phyloP scores from a whole-genome alignment of 2,113 vertebrate species.

The Brachyhypopomus occidentalis region DNA sequence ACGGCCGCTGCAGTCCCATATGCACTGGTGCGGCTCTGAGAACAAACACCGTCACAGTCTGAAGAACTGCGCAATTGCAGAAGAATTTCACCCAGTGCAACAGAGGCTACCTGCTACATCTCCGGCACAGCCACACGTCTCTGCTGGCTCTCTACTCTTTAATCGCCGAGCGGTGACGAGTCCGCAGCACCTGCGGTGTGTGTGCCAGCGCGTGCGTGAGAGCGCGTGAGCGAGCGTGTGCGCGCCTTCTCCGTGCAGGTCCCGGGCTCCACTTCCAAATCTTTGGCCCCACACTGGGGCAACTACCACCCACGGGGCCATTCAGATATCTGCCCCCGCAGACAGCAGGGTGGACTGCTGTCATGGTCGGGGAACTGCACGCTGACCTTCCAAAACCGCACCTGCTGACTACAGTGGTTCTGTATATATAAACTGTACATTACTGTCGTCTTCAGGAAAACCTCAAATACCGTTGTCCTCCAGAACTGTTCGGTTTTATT shows the following conservation, averaged over 20 bases:
- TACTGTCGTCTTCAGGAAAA: not conserved
- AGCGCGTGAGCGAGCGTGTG: too few species aligned
- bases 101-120: not conserved
- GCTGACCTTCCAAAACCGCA: not conserved
- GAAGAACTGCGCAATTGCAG: not conserved
- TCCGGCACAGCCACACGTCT: too few species aligned
- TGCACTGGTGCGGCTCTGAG: too few species aligned
- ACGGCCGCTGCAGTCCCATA: not conserved
- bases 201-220: too few species aligned
- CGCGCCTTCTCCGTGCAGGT: too few species aligned
- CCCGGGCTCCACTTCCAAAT: slow-evolving; percentile 26
- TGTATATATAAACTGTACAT: not conserved
- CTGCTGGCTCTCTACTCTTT: slow-evolving; percentile 23
- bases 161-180: too few species aligned
- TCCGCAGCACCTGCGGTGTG: too few species aligned
- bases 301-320: not conserved
- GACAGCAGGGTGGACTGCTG: not conserved
- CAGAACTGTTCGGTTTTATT: too few species aligned
- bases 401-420: not conserved
- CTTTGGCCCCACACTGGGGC: slow-evolving; percentile 26
- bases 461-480: too few species aligned
- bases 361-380: not conserved
- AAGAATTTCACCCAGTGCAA: not conserved
- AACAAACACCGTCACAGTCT: not conserved
- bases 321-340: not conserved